A percentile compares a stretch with the other conserved stretches of the same genome.
Conservation (phyloP, 2,797 vertebrate species). For the Heliangelus exortis region DNA sequence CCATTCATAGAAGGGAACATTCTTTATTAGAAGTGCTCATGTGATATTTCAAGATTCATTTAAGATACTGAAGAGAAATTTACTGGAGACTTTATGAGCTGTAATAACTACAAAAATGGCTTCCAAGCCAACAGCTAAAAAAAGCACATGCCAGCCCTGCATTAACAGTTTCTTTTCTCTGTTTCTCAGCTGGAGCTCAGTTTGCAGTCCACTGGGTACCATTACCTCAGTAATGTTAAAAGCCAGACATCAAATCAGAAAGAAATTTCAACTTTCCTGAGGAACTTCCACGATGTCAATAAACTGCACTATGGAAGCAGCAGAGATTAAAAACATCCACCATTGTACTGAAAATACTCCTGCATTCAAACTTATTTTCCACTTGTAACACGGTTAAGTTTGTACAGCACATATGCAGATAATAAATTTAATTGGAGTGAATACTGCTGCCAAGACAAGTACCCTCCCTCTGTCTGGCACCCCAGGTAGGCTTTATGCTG, state of each 20-base stretch:
- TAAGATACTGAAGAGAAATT: conserved; percentile 62
- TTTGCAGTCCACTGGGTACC: conserved; percentile 49
- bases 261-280: conserved; percentile 59
- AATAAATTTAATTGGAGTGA: conserved; percentile 22
- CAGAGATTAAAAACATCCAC: conserved; percentile 71
- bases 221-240: conserved; percentile 47
- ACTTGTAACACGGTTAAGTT: background rate
- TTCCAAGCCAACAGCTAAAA: conserved; percentile 54
- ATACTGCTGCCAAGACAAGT: conserved; percentile 20
- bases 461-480: background rate
- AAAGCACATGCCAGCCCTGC: conserved; percentile 48
- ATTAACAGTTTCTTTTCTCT: conserved; percentile 51
- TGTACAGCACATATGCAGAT: conserved; percentile 28
- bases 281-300: background rate
- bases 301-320: background rate
- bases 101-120: conserved; percentile 55
- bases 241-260: conserved; percentile 50
- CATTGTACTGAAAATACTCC: background rate
- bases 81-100: conserved; percentile 58
- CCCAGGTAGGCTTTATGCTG: conserved; percentile 40
- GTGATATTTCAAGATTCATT: conserved; percentile 47
- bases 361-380: conserved; percentile 43
- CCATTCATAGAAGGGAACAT: conserved; percentile 31
- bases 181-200: conserved; percentile 58
- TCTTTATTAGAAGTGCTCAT: conserved; percentile 42